Conservation (phyloP, 2,888 invertebrate genomes). For the Yponomeuta evonymella region DNA sequence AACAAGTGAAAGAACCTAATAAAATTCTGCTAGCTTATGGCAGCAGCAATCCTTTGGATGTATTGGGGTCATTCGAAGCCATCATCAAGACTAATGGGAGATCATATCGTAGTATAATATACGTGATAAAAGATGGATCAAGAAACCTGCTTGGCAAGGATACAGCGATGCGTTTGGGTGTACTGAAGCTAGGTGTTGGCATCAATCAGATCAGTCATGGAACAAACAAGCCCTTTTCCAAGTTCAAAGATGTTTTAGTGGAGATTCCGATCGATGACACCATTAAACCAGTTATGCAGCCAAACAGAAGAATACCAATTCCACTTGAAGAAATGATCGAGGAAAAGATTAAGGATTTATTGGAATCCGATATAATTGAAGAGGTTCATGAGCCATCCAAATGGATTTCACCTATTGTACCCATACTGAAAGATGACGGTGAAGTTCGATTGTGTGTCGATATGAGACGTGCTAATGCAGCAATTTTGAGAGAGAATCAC, state of each 20-base stretch:
- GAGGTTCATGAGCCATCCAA: conserved; percentile 28
- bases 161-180: conserved; percentile 11
- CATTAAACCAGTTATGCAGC: conserved; percentile 20
- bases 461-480: conserved; percentile 26
- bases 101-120: not conserved
- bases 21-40: conserved; percentile 21
- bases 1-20: conserved; percentile 14
- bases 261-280: conserved; percentile 21
- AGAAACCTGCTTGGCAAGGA: conserved; percentile 12
- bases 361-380: conserved; percentile 29
- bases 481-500: conserved; percentile 27
- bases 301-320: conserved; percentile 20
- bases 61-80: conserved; percentile 13
- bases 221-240: too few species aligned
- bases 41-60: conserved; percentile 16
- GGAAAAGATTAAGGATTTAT: conserved; percentile 25
- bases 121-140: conserved; percentile 8
- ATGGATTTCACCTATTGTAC: conserved; percentile 32
- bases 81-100: not conserved
- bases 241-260: conserved; percentile 18
- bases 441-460: conserved; percentile 22
- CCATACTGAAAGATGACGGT: conserved; percentile 28
- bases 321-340: conserved; percentile 19
- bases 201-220: conserved; percentile 14
- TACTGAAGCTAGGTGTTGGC: conserved; percentile 9